Evolutionary conservation across 2,113 vertebrate species (phyloP).

Genomic region (Gymnorhina tibicen): DNA sequence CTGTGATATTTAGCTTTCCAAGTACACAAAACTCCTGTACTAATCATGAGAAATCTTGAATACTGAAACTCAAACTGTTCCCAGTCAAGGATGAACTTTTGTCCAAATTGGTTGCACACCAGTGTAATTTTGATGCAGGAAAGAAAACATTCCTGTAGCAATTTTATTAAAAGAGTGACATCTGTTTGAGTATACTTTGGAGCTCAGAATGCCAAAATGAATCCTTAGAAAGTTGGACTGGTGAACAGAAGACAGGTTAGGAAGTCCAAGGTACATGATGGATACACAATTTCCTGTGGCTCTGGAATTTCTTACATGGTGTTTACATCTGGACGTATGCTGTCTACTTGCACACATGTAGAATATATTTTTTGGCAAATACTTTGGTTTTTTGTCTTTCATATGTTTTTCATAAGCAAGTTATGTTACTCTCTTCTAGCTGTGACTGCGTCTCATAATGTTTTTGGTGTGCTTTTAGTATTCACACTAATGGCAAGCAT

Average conservation of each 20-base stretch:
- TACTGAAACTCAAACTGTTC: neutral
- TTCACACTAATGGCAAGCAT: neutral
- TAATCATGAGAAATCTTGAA: neutral
- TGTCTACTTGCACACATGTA: neutral
- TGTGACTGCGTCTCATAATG: neutral
- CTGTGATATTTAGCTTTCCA: neutral
- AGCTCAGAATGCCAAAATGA: neutral
- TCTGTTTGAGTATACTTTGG: neutral
- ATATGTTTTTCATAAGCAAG: neutral
- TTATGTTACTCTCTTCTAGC: neutral
- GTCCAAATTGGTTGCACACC: neutral
- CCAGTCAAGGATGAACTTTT: neutral
- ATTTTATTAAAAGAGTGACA: neutral
- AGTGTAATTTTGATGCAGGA: neutral
- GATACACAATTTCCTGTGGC: rapidly evolving
- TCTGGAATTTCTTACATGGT: neutral
- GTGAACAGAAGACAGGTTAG: neutral
- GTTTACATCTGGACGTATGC: neutral
- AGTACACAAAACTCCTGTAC: neutral
- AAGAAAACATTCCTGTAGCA: neutral
- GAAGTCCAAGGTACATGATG: neutral
- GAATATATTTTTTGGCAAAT: neutral
- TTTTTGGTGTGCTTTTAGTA: neutral
- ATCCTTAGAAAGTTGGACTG: neutral
- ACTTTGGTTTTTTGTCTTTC: neutral